phyloP scores from a whole-genome alignment of 2,797 vertebrate genomes.

The Chelon auratus region DNA sequence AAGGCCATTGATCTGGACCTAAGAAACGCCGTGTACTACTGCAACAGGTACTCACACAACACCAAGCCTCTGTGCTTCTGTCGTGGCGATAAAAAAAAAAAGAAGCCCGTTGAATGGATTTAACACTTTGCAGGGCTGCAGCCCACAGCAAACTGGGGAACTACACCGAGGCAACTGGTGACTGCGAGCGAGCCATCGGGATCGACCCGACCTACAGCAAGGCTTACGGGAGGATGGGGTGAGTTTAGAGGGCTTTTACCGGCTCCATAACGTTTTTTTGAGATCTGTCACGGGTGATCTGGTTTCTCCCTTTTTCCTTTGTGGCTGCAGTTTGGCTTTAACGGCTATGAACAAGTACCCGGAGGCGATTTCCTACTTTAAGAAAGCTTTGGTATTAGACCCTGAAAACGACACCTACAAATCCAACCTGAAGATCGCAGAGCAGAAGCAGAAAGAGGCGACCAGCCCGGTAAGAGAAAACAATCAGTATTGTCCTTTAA shows the following conservation, averaged over 20 bases:
- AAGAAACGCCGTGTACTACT: constrained; percentile 97
- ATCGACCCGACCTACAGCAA: constrained; percentile 98
- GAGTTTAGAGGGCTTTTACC: constrained; percentile 66
- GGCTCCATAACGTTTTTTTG: not conserved
- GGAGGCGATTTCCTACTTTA: constrained; percentile 95
- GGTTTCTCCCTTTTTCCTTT: not conserved
- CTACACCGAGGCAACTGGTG: constrained; percentile 92
- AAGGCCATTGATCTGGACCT: constrained; percentile 94
- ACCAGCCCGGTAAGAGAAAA: constrained; percentile 91
- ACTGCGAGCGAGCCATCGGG: constrained; percentile 94
- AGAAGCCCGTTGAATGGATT: not conserved
- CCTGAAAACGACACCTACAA: constrained; percentile 98
- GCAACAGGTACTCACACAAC: constrained; percentile 88
- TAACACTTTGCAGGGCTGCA: constrained; percentile 87
- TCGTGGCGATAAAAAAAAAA: not conserved
- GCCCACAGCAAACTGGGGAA: constrained; percentile 96
- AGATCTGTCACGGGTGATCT: not conserved
- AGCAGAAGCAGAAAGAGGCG: constrained; percentile 95
- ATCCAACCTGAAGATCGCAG: constrained; percentile 96
- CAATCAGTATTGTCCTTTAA: too few relatives aligned
- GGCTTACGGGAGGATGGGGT: constrained; percentile 98
- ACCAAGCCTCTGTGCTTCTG: not conserved
- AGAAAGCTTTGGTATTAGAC: constrained; percentile 96
- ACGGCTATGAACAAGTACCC: constrained; percentile 95
- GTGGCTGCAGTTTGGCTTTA: constrained; percentile 88